Base-by-base conservation (phyloP, 1,140 invertebrate species). In the Hylaeus volcanicus region DNA sequence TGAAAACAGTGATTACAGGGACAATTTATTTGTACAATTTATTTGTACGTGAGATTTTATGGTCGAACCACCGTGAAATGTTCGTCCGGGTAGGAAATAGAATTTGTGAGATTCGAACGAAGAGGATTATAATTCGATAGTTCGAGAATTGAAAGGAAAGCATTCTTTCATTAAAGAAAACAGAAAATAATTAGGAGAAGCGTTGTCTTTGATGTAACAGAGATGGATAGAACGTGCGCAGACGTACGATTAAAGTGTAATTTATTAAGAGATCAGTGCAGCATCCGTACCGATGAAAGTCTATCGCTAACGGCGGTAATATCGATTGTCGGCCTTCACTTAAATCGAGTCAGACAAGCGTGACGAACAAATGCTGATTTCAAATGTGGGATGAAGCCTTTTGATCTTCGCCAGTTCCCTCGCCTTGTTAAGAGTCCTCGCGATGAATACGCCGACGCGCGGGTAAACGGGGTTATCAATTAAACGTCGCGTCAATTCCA, bases 271-370 rank as follows among this genome's bases (percentile, higher is more conserved):
- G 60, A 68, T 63, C 39, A 71, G 60, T 60, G 60, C 53, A 76
- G 78, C 77, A 77, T 66, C 70, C 58, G 71, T 69, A 68, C 70
- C 73, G 78, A 61, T 56, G 73, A 74, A 63, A 63, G 48, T 60
- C 45, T 58, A 48, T 61, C 69, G 60, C 64, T 48, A 85, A 58
- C 56, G 56, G 39, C 39, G 43, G 64, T 70, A 75, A 69, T 88
- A 78, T 88, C 55, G 87, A 88, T 86, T 82, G 79, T 82, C 74
- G 53, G 64, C 39, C 51, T 68, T 87, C 83, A 51, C 77, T 75
- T 71, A 56, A 79, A 89, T 89, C 70, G 85, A 89, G 58, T 89
- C 81, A 11, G 88, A 89, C 88, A 89, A 69, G 81, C 88, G 88
- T 89, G 80, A 86, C 14, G 81, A 61, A 82, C 69, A 56, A 84